A percentile compares a stretch with the other conserved stretches of the same genome.
These are phyloP conservation scores for Sinonovacula constricta DNA, from an alignment of 1,140 invertebrate genomes.

Conservation along the genomic window DNA sequence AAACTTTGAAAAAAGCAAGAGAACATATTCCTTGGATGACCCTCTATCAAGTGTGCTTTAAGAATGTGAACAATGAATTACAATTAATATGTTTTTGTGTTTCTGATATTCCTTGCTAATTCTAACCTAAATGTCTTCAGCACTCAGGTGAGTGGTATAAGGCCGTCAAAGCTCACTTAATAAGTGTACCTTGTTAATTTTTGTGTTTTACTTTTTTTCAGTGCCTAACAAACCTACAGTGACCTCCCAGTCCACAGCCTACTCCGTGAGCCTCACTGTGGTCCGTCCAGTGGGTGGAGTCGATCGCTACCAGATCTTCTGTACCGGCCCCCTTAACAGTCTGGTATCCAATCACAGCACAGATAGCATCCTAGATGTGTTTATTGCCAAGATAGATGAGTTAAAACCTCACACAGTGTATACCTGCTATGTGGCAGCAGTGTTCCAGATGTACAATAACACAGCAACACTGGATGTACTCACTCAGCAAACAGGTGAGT, in stretches of 20 bases:
- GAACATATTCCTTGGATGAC: no score
- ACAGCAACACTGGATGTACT: slow-evolving; percentile 39
- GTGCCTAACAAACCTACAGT: slow-evolving; percentile 64
- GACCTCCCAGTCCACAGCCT: slow-evolving; percentile 7
- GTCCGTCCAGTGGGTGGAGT: slow-evolving; percentile 57
- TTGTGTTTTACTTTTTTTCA: no score
- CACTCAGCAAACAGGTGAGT: slow-evolving; percentile 65
- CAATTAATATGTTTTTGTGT: no score
- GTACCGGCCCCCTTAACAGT: slow-evolving; percentile 44
- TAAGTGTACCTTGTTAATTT: no score
- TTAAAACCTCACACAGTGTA: slow-evolving; percentile 62
- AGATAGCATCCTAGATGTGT: slow-evolving; percentile 2
- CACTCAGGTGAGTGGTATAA: no score
- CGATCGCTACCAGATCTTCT: slow-evolving; percentile 53
- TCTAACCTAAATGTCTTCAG: no score
- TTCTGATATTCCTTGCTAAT: no score
- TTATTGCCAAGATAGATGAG: slow-evolving; percentile 46
- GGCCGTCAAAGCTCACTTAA: no score
- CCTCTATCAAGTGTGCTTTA: no score
- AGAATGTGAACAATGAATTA: no score
- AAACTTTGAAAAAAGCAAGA: no score
- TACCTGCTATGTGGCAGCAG: slow-evolving; percentile 56
- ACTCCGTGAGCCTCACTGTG: slow-evolving; percentile 54
- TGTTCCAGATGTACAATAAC: slow-evolving; percentile 41
- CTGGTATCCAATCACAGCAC: slow-evolving; percentile 14